Evolutionary conservation across 35 echinoderm and acorn worm genomes (phyloP).

Genomic region (Stichopus chloronotus): DNA sequence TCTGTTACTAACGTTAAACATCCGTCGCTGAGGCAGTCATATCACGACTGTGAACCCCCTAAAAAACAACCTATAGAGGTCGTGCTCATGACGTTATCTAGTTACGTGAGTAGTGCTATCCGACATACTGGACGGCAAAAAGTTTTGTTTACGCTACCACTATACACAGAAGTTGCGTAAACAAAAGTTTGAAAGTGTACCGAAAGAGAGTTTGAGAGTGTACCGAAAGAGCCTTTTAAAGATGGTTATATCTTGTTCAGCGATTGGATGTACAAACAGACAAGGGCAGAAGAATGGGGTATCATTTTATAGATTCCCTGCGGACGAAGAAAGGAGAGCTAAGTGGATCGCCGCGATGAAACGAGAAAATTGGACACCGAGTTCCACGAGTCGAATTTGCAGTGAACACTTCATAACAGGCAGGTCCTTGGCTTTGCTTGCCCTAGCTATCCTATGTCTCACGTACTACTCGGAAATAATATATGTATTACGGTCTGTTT

Average conservation of each 20-base stretch:
- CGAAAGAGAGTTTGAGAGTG: too few relatives aligned
- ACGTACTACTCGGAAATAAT: too few relatives aligned
- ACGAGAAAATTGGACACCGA: not conserved
- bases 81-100: too few relatives aligned
- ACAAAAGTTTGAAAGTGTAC: not conserved
- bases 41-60: too few relatives aligned
- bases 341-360: slow-evolving; percentile 1
- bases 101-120: not conserved
- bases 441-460: too few relatives aligned
- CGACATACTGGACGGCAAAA: not conserved
- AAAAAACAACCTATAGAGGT: too few relatives aligned
- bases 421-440: too few relatives aligned
- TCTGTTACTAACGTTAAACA: too few relatives aligned
- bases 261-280: slow-evolving; percentile 21
- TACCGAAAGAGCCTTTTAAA: too few relatives aligned
- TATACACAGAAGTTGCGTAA: slow-evolving; percentile 7
- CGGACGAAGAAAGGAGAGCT: not conserved
- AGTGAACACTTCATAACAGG: slow-evolving; percentile 3
- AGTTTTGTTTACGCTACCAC: not conserved
- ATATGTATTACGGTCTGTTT: too few relatives aligned
- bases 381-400: slow-evolving; percentile 7
- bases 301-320: slow-evolving; percentile 14
- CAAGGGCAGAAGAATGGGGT: not conserved
- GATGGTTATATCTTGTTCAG: slow-evolving; percentile 16
- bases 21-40: too few relatives aligned